Conservation (phyloP, 2,797 vertebrate species). For the Malacoctenus gilli region DNA sequence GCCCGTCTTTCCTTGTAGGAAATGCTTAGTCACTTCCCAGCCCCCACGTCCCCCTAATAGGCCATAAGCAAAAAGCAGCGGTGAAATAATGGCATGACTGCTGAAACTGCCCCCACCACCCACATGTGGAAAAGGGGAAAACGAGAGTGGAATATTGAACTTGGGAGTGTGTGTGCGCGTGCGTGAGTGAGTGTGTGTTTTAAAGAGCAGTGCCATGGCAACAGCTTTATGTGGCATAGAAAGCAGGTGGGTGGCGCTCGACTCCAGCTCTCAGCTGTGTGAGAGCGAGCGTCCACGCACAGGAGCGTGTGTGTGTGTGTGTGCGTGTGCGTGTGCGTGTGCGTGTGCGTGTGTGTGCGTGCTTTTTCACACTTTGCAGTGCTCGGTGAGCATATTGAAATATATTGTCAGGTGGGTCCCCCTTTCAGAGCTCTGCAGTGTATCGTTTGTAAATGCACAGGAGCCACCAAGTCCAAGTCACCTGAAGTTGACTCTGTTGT, state of each 20-base stretch:
- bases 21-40: constrained; percentile 61
- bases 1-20: constrained; percentile 28
- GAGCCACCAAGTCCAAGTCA: constrained; percentile 16
- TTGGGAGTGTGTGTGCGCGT: constrained; percentile 20
- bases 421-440: constrained; percentile 50
- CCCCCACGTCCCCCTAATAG: constrained; percentile 55
- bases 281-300: constrained; percentile 21
- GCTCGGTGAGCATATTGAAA: constrained; percentile 49
- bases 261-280: constrained; percentile 36
- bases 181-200: constrained; percentile 33
- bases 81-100: constrained; percentile 66
- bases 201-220: constrained; percentile 79
- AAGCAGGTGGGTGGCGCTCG: constrained; percentile 67
- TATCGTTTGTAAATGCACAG: constrained; percentile 62
- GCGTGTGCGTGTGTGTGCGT: constrained; percentile 13
- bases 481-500: constrained; percentile 31
- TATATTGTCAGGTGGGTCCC: constrained; percentile 64
- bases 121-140: constrained; percentile 65
- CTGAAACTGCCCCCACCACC: constrained; percentile 56
- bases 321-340: constrained; percentile 16
- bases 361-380: constrained; percentile 19
- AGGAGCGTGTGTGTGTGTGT: constrained; percentile 17
- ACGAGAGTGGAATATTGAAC: constrained; percentile 74
- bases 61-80: constrained; percentile 65
- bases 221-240: constrained; percentile 69